phyloP scores from a whole-genome alignment of 2,797 vertebrate genomes.

The Margarornis squamiger region DNA sequence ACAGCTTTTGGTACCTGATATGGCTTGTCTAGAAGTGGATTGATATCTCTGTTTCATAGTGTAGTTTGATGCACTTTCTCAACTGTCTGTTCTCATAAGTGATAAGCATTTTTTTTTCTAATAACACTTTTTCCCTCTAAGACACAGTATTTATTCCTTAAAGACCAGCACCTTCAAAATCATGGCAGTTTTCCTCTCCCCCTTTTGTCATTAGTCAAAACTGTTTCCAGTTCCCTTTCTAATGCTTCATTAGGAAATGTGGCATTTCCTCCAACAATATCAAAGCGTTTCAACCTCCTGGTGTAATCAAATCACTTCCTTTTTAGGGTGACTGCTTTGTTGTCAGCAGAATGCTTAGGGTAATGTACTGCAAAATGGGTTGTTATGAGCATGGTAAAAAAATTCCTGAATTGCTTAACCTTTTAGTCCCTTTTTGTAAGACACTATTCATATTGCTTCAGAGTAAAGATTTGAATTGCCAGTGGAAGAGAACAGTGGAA shows the following conservation, averaged over 20 bases:
- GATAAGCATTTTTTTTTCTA: background rate
- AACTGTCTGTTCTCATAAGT: background rate
- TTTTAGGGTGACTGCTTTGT: background rate
- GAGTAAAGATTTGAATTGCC: background rate
- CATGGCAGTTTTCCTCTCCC: background rate
- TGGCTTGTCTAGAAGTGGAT: background rate
- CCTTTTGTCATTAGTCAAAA: background rate
- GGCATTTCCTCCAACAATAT: background rate
- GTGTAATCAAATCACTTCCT: background rate
- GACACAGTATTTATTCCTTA: background rate
- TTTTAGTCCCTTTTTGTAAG: background rate
- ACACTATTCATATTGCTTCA: background rate
- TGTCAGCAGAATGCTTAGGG: background rate
- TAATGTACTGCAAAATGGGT: background rate
- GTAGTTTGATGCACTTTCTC: background rate
- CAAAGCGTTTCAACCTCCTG: background rate
- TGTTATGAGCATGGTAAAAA: background rate
- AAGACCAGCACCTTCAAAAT: background rate
- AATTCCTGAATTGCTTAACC: background rate
- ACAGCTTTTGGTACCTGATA: background rate
- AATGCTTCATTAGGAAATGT: background rate
- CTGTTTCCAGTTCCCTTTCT: background rate
- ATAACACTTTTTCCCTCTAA: background rate
- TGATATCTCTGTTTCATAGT: background rate
- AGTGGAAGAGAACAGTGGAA: background rate